Base-by-base conservation (phyloP, 1,140 invertebrate species). In the Drosophila ercepeae region DNA sequence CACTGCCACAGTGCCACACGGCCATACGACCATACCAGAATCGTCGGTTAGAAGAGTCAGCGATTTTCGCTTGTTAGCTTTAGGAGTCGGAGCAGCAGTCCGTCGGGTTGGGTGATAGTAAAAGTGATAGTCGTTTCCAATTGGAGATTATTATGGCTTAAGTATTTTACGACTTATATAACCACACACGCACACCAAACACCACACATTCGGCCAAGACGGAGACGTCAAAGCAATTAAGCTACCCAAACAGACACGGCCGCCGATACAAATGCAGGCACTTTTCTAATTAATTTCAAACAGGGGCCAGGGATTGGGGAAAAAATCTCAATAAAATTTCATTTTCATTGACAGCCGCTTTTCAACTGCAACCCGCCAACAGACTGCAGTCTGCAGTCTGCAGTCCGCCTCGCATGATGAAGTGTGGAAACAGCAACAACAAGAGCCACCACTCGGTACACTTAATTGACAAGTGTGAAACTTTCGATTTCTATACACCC, bases 391-490 rank as follows among this genome's bases (percentile, higher is more conserved):
- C 23, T 23, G 13, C 27, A 21, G 16, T 7, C 49, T 23, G 48
- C 19, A n/a, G 46, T 25, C 23, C 34, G 13, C 27, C 36, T 67
- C 21, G 50, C 69, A 61, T 59, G 76, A 78, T 78, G 78, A 70
- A 61, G 74, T 77, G 65, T 71, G 48, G 58, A 64, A 44, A 57
- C 58, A 57, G 48, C 70, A 75, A 27, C 49, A 63, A 63, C 69
- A 75, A 67, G 60, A 83, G 54, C 60, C 54, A 54, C 74, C 59
- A 51, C 65, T 75, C 84, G 75, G 64, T 88, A 82, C 77, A 88
- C 82, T 88, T 88, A 88, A 88, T 88, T 88, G 82, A 88, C 82
- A 88, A 88, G 82, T 88, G 82, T 88, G 82, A 88, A 88, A 88
- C 82, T 88, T 88, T 88, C 82, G 77, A 88, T 88, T 88, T 88